phyloP scores from a whole-genome alignment of 1,140 invertebrate genomes.

The Apis laboriosa region DNA sequence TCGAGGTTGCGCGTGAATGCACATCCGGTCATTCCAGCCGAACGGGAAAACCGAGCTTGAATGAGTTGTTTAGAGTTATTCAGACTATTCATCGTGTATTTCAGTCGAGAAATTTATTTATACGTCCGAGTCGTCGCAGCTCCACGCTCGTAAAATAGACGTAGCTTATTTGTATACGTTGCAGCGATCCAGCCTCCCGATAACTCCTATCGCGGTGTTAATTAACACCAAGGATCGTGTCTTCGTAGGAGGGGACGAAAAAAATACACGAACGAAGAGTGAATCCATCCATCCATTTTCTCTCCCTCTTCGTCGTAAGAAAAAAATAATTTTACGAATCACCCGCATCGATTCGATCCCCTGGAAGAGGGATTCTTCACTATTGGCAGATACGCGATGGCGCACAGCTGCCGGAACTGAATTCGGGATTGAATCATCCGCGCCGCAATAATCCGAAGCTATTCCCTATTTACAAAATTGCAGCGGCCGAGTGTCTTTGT shows the following conservation, averaged over 20 bases:
- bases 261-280: no score
- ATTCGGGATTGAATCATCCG: conserved; percentile 57
- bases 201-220: conserved; percentile 13
- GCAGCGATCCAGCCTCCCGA: not conserved
- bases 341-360: not conserved
- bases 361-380: not conserved
- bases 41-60: conserved; percentile 12
- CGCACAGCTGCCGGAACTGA: conserved; percentile 49
- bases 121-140: conserved; percentile 25
- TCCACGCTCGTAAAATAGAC: conserved; percentile 12
- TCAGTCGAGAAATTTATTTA: conserved; percentile 33
- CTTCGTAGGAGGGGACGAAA: no score
- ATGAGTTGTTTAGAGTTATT: conserved; percentile 32
- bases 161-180: not conserved
- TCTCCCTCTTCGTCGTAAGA: no score
- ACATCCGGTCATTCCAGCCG: not conserved
- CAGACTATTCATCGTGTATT: conserved; percentile 35
- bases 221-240: conserved; percentile 1
- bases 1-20: not conserved
- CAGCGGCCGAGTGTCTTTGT: conserved; percentile 33
- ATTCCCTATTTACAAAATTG: conserved; percentile 66
- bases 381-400: not conserved
- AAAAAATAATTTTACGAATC: no score
- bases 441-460: conserved; percentile 51
- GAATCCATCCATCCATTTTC: no score